Evolutionary conservation across 2,888 invertebrate species (phyloP).

Genomic region (Brachyptera risi): DNA sequence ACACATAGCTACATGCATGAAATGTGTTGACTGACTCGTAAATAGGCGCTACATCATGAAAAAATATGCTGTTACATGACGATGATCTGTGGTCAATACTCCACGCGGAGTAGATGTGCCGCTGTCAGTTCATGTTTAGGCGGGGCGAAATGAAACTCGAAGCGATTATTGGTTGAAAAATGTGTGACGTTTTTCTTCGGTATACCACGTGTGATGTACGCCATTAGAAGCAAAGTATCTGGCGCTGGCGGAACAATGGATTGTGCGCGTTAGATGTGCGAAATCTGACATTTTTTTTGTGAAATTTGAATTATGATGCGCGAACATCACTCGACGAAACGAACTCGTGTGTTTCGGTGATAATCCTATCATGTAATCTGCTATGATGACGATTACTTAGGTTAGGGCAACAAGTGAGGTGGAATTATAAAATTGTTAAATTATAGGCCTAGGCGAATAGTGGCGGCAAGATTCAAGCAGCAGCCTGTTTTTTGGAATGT

Average conservation of each 20-base stretch:
- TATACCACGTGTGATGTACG: slow-evolving; percentile 36
- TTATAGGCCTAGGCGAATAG: too few relatives aligned
- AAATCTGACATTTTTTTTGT: slow-evolving; percentile 34
- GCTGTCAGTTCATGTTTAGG: slow-evolving; percentile 37
- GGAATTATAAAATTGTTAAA: too few relatives aligned
- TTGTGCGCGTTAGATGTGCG: slow-evolving; percentile 34
- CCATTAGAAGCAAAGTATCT: slow-evolving; percentile 35
- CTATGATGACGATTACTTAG: slow-evolving; percentile 6
- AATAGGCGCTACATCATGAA: too few relatives aligned
- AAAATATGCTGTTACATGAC: not conserved
- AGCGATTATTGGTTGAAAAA: slow-evolving; percentile 31
- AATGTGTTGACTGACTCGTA: too few relatives aligned
- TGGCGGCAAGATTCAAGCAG: too few relatives aligned
- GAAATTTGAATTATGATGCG: slow-evolving; percentile 34
- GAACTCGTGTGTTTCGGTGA: slow-evolving; percentile 8
- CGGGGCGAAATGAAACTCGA: slow-evolving; percentile 33
- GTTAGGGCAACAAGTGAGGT: slow-evolving; percentile 6
- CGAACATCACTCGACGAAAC: slow-evolving; percentile 30
- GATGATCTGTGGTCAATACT: slow-evolving; percentile 33
- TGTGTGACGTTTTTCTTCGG: slow-evolving; percentile 33
- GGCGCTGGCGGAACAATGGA: slow-evolving; percentile 35
- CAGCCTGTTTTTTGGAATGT: too few relatives aligned
- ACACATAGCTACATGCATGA: too few relatives aligned
- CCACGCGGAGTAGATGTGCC: slow-evolving; percentile 44
- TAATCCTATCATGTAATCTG: slow-evolving; percentile 5